These are phyloP conservation scores for Chaetura pelagica DNA, from an alignment of 2,113 vertebrate genomes.

Conservation along the genomic window DNA sequence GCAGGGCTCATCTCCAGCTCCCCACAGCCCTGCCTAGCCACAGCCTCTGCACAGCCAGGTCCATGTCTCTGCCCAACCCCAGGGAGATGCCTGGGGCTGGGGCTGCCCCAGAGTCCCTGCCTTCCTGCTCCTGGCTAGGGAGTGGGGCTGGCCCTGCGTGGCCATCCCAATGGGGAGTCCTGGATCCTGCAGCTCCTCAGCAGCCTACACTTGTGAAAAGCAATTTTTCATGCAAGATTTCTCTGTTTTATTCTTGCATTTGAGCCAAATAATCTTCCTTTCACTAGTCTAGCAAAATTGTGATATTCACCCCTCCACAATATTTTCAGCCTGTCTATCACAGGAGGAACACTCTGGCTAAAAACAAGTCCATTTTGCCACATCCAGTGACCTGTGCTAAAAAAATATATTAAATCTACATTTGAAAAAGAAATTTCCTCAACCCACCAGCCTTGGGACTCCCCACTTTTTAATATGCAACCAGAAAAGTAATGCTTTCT, in stretches of 20 bases:
- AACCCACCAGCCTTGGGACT: not conserved
- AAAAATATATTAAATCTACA: not conserved
- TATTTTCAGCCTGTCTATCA: not conserved
- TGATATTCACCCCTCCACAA: not conserved
- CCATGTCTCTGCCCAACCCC: not conserved
- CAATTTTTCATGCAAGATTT: not conserved
- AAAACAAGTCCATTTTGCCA: not conserved
- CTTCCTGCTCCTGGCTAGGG: not conserved
- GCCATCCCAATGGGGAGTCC: not conserved
- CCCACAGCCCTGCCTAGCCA: not conserved
- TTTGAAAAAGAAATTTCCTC: not conserved
- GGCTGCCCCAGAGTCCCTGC: fast-evolving
- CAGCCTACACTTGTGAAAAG: not conserved
- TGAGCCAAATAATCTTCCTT: not conserved
- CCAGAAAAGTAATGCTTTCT: not conserved
- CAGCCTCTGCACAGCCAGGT: not conserved
- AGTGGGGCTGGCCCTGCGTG: not conserved
- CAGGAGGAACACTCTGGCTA: not conserved
- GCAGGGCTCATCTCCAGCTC: not conserved
- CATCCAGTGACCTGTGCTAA: not conserved
- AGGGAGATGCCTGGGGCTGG: not conserved
- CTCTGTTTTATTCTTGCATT: not conserved
- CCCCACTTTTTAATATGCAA: not conserved
- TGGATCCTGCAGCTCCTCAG: not conserved
- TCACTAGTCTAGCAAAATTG: not conserved